phyloP scores from a whole-genome alignment of 1,140 invertebrate genomes.

The Scaptomyza montana region DNA sequence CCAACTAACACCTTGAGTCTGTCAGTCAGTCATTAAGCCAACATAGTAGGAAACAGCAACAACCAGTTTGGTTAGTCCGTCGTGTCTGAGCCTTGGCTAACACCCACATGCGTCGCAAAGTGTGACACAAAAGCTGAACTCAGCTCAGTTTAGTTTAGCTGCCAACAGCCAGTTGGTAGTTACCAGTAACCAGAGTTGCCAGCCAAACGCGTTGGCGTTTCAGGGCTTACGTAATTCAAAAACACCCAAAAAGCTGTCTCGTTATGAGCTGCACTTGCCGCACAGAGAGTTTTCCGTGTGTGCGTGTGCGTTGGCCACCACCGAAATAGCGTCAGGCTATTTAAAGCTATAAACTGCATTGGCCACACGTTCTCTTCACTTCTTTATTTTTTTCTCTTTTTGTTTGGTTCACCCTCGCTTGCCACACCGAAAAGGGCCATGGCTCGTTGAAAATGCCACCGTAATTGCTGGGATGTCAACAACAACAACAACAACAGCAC shows the following conservation, averaged over 20 bases:
- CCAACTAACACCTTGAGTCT: conserved; percentile 1
- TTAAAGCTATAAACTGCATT: conserved; percentile 42
- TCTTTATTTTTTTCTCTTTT: no score
- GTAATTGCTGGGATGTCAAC: conserved; percentile 47
- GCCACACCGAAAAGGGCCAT: background rate
- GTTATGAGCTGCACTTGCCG: conserved; percentile 38
- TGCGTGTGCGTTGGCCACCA: conserved; percentile 10
- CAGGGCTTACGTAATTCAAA: conserved; percentile 43
- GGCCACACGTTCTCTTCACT: conserved; percentile 20
- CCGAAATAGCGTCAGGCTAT: conserved; percentile 38
- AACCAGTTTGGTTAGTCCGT: conserved; percentile 28
- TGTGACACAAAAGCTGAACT: conserved; percentile 29
- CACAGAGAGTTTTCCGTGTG: background rate
- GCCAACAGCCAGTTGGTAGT: background rate
- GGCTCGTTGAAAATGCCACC: conserved; percentile 18
- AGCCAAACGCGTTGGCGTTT: conserved; percentile 23
- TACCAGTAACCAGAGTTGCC: background rate
- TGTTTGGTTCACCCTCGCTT: background rate
- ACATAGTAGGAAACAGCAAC: background rate
- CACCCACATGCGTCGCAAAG: conserved; percentile 38
- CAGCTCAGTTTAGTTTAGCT: background rate
- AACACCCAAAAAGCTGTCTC: conserved; percentile 27
- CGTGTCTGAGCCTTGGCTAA: conserved; percentile 5
- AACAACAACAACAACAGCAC: background rate
- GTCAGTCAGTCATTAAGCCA: conserved; percentile 7